phyloP scores from a whole-genome alignment of 2,113 vertebrate genomes.

The Atrichornis clamosus region DNA sequence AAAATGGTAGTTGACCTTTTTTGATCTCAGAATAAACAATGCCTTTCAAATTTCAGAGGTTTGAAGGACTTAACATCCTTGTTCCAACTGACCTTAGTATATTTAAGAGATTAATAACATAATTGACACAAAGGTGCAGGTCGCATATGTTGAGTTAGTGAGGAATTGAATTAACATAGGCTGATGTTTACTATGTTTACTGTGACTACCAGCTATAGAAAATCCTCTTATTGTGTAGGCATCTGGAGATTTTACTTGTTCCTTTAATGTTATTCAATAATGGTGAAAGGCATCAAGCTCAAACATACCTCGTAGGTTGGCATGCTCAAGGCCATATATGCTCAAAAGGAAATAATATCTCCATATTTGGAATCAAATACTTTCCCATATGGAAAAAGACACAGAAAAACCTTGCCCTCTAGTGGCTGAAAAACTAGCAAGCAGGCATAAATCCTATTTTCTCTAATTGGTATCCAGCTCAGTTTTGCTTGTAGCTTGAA shows the following conservation, averaged over 20 bases:
- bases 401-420: slow-evolving; percentile 31
- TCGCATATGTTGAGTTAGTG: not conserved
- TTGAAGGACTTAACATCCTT: not conserved
- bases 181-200: not conserved
- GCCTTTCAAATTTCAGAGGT: not conserved
- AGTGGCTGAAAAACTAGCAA: not conserved
- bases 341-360: not conserved
- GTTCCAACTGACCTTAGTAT: not conserved
- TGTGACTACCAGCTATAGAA: not conserved
- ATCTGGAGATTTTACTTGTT: not conserved
- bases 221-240: not conserved
- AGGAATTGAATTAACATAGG: not conserved
- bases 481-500: not conserved
- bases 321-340: not conserved
- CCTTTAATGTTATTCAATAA: not conserved
- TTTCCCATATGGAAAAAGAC: not conserved
- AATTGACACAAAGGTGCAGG: not conserved
- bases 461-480: not conserved
- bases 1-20: not conserved
- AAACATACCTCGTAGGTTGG: not conserved
- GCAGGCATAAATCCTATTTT: not conserved
- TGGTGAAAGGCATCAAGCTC: not conserved
- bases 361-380: not conserved
- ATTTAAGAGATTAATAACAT: not conserved
- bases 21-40: not conserved